Conservation (phyloP, 2,888 invertebrate species). For the Drosophila siamana region DNA sequence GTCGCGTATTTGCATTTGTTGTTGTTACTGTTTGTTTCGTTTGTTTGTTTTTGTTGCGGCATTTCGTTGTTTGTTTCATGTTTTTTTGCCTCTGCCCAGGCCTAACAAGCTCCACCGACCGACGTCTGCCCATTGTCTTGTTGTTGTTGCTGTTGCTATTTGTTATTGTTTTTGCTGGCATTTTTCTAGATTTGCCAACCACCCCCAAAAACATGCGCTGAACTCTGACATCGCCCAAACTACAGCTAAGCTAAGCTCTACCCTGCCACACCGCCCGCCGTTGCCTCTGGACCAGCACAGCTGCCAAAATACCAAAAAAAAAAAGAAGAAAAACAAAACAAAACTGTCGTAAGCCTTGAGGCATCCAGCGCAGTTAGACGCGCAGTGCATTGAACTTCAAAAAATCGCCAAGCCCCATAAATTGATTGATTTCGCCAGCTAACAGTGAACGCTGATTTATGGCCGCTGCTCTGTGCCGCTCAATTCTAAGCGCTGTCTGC, state of each 20-base stretch:
- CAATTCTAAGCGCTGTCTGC: conserved; percentile 61
- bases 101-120: conserved; percentile 70
- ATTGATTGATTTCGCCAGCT: conserved; percentile 67
- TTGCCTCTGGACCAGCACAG: conserved; percentile 1
- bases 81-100: conserved; percentile 48
- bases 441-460: conserved; percentile 60
- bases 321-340: too few relatives aligned
- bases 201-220: conserved; percentile 78
- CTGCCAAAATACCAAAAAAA: conserved; percentile 9
- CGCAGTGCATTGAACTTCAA: conserved; percentile 60
- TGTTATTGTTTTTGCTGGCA: conserved; percentile 49
- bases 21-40: conserved; percentile 30
- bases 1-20: conserved; percentile 64
- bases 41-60: conserved; percentile 60
- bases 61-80: conserved; percentile 74
- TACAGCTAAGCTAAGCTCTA: conserved; percentile 15
- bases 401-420: conserved; percentile 65
- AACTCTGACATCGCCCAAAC: conserved; percentile 70
- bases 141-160: conserved; percentile 19
- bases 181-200: conserved; percentile 79
- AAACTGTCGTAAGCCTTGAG: conserved; percentile 50
- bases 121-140: conserved; percentile 77
- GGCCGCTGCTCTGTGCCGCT: conserved; percentile 38
- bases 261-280: conserved; percentile 1
- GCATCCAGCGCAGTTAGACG: conserved; percentile 12